Conservation (phyloP, 2,797 vertebrate species). For the Xiphorhynchus erythropygius region DNA sequence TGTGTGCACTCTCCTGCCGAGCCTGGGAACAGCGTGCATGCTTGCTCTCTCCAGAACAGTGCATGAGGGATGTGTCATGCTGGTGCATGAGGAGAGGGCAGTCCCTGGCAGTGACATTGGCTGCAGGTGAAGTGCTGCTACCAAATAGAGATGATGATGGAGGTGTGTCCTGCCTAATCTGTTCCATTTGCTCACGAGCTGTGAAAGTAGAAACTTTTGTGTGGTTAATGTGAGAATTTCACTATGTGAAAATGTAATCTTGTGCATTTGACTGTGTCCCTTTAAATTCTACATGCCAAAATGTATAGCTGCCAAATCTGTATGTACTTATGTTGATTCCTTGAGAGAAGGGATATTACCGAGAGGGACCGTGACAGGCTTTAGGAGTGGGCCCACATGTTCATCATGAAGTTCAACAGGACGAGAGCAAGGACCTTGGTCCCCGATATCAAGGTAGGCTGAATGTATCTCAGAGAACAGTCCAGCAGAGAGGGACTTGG, state of each 20-base stretch:
- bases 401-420: background rate
- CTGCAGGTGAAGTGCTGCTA: conserved; percentile 20
- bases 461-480: background rate
- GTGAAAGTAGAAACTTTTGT: background rate
- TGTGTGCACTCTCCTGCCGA: background rate
- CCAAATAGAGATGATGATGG: background rate
- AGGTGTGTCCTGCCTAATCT: background rate
- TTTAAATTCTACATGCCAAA: conserved; percentile 26
- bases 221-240: background rate
- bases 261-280: conserved; percentile 26
- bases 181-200: background rate
- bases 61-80: conserved; percentile 32
- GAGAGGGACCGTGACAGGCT: background rate
- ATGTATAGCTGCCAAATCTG: background rate
- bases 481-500: background rate
- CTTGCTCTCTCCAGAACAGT: background rate
- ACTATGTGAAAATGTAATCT: background rate
- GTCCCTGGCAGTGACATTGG: background rate
- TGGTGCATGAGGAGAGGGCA: conserved; percentile 44
- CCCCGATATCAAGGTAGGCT: fast-evolving
- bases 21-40: conserved; percentile 44
- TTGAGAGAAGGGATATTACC: background rate
- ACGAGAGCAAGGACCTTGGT: background rate
- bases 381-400: background rate
- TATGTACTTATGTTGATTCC: background rate